Percentiles rank a stretch among this genome's conserved stretches.
Conservation (phyloP, 2,113 vertebrate species). For the Baryphthengus martii region DNA sequence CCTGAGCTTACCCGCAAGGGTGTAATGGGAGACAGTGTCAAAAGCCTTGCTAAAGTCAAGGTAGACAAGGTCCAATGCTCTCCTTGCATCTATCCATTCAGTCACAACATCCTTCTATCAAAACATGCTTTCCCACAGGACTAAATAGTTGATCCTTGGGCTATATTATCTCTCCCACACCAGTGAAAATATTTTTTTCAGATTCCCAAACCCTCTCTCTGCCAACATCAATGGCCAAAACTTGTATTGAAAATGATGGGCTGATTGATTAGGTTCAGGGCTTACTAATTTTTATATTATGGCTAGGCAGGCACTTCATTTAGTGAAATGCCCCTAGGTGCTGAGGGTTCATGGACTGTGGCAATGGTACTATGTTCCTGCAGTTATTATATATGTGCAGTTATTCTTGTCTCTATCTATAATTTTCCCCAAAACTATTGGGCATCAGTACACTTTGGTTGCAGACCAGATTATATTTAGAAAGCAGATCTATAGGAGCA, state of each 20-base stretch:
- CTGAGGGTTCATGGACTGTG: neutral
- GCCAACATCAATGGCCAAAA: neutral
- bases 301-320: neutral
- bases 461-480: neutral
- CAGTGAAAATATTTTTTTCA: neutral
- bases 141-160: neutral
- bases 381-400: neutral
- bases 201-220: neutral
- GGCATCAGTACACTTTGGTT: neutral
- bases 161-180: neutral
- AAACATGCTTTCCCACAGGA: neutral
- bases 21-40: no score
- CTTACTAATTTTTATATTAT: neutral
- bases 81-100: no score
- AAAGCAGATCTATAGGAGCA: neutral
- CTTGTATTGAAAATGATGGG: neutral
- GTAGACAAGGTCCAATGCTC: no score
- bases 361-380: neutral
- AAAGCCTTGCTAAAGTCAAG: no score
- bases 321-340: neutral
- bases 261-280: neutral
- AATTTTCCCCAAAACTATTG: neutral
- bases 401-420: neutral
- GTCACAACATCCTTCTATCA: neutral
- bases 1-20: no score